Evolutionary conservation across 2,888 invertebrate species (phyloP), one percentile per base, ranked within the genome.

Genomic region (Acanthosepion pharaonis): DNA sequence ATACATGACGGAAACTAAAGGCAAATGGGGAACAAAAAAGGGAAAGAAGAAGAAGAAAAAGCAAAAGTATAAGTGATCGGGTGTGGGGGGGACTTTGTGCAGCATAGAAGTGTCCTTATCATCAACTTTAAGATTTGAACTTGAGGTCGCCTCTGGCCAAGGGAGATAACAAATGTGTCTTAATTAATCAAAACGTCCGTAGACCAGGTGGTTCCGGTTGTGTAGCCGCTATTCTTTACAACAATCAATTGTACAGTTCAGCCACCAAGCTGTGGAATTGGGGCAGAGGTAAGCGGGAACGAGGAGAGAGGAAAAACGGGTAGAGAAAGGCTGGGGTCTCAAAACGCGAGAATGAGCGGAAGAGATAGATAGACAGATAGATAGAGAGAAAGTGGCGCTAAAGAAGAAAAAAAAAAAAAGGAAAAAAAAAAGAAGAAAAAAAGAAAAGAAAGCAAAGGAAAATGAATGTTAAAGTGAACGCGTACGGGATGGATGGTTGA

Each of bases 141-240:
- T n/a, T n/a, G 78, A n/a, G 78, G 78, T 78, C 78, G 78, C 78
- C 78, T 15, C n/a, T 28, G 78, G 78, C 78, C 28, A n/a, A 78
- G 78, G 78, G 78, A 78, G 78, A 78, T 78, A 78, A 78, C 78
- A 78, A 78, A 78, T 78, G 78, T n/a, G 78, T 28, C 78, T 78
- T 78, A 78, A 78, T 78, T 78, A 78, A 78, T 78, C 78, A 78
- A 78, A 78, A 78, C 28, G 78, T 78, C 78, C 78, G 78, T 28
- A 78, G n/a, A n/a, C 78, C 78, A 78, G 78, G 78, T 78, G 78
- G 78, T 78, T 78, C 78, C 78, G 78, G 78, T n/a, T n/a, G 15
- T 28, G 78, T n/a, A 9, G 78, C n/a, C 78, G 18, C 78, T 0
- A n/a, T 78, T 28, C 78, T 78, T 78, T n/a, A n/a, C n/a, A n/a